Base-by-base conservation (phyloP, 2,888 invertebrate genomes). In the Epinotia brunnichana region DNA sequence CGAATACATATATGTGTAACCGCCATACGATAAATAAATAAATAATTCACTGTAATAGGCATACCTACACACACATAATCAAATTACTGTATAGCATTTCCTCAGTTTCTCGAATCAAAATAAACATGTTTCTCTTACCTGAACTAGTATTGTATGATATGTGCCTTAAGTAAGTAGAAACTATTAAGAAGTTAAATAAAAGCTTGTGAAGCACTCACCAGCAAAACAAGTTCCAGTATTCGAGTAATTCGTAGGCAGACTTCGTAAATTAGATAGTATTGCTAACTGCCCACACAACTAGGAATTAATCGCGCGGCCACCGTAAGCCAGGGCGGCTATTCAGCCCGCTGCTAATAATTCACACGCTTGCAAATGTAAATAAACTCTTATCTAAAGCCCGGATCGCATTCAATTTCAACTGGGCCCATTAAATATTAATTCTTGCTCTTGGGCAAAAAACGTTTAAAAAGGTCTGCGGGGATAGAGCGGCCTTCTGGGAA, bases 401-500 rank as follows among this genome's bases (percentile, higher is more conserved):
- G 83, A 87, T 87, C 85, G 84, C 85, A 84, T 86, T 85, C 85
- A 85, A 85, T 85, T 85, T 85, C 82, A 81, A 87, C 85, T 86
- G 87, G 80, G 82, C 79, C 84, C 87, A 87, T 87, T 90, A 88
- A 89, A 87, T 89, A 88, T 89, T 88, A 88, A 87, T 89, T 87
- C 83, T 79, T 78, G 79, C 84, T 85, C 86, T 62, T 63, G 66
- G n/a, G 66, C 66, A 66, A 88, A 87, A 90, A 89, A 86, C 84
- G 75, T 76, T 74, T 77, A 78, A 83, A 73, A 73, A 69, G 82
- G 81, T 79, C 77, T 77, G 81, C 77, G 81, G 82, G 85, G 83
- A 83, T 82, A 83, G 85, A 80, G 81, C 79, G 83, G 83, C 89
- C 90, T 92, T 92, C 92, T 91, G 88, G 87, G 92, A 92, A 92